A percentile compares a stretch with the other conserved stretches of the same genome.
Evolutionary conservation across 2,797 vertebrate genomes (phyloP).

Genomic region (Ceyx erithaca): DNA sequence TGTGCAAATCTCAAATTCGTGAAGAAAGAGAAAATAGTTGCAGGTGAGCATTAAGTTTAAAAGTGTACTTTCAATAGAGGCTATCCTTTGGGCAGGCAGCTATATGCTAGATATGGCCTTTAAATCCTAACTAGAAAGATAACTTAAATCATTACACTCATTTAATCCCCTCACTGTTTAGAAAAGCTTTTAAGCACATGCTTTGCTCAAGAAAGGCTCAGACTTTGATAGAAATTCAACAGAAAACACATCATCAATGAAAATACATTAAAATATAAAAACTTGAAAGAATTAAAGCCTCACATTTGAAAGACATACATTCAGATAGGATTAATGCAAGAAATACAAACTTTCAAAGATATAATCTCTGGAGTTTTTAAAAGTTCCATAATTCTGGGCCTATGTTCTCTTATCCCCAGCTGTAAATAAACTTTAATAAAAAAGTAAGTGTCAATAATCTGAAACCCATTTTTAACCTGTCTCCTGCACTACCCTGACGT

Average conservation of each 20-base stretch:
- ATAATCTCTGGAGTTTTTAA: constrained; percentile 63
- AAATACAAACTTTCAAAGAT: constrained; percentile 64
- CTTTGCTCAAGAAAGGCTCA: neutral
- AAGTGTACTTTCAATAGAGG: neutral
- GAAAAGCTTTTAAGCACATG: constrained; percentile 7
- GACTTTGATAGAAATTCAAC: neutral
- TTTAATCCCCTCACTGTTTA: constrained; percentile 21
- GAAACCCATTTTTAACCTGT: constrained; percentile 74
- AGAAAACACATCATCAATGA: constrained; percentile 7
- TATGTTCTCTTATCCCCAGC: constrained; percentile 60
- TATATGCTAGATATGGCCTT: neutral
- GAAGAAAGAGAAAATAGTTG: neutral
- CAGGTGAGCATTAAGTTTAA: neutral
- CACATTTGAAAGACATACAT: constrained; percentile 22
- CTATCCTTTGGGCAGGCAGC: neutral
- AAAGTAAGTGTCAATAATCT: constrained; percentile 73
- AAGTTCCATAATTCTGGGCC: constrained; percentile 60
- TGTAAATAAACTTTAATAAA: constrained; percentile 76
- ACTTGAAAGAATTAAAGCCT: constrained; percentile 31
- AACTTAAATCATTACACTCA: constrained; percentile 30
- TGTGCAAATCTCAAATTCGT: neutral
- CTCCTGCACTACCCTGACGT: constrained; percentile 66
- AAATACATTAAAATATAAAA: constrained; percentile 33
- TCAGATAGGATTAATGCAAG: constrained; percentile 31
- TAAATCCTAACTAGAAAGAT: neutral